These are phyloP conservation scores for Battus philenor DNA, from an alignment of 1,140 invertebrate species.

Conservation along the genomic window DNA sequence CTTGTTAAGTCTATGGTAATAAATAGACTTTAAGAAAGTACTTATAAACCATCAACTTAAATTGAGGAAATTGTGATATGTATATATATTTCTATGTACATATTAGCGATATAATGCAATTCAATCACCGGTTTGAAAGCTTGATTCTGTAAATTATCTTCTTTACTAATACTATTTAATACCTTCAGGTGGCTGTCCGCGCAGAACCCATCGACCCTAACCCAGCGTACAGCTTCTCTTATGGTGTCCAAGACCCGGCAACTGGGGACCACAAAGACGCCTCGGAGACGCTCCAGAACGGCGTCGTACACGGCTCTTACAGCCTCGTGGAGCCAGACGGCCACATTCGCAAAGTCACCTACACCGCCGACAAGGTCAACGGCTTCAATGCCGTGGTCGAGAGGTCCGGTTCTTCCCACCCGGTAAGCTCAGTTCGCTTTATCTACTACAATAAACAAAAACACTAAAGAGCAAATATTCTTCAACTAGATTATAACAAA, in stretches of 20 bases:
- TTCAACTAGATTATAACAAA: too few relatives aligned
- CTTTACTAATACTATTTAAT: neutral
- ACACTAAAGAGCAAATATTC: too few relatives aligned
- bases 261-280: conserved; percentile 84
- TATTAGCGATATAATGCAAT: too few relatives aligned
- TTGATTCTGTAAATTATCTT: too few relatives aligned
- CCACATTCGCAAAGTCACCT: conserved; percentile 77
- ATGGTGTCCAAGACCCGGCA: conserved; percentile 82
- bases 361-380: conserved; percentile 75
- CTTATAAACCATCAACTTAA: too few relatives aligned
- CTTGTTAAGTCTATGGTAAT: too few relatives aligned
- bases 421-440: conserved; percentile 38
- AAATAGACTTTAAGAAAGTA: too few relatives aligned
- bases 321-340: conserved; percentile 81
- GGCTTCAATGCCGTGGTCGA: conserved; percentile 76
- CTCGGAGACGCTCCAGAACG: conserved; percentile 78
- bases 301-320: conserved; percentile 80
- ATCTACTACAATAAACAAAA: too few relatives aligned
- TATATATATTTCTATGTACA: too few relatives aligned
- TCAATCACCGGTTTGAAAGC: too few relatives aligned
- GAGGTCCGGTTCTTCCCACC: conserved; percentile 72
- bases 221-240: conserved; percentile 84
- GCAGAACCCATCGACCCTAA: conserved; percentile 81
- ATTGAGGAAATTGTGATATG: too few relatives aligned
- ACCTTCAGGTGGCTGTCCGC: conserved; percentile 26